Evolutionary conservation across 2,113 vertebrate species (phyloP), one percentile per base, ranked within the genome.

Genomic region (Cheirogaleus medius): DNA sequence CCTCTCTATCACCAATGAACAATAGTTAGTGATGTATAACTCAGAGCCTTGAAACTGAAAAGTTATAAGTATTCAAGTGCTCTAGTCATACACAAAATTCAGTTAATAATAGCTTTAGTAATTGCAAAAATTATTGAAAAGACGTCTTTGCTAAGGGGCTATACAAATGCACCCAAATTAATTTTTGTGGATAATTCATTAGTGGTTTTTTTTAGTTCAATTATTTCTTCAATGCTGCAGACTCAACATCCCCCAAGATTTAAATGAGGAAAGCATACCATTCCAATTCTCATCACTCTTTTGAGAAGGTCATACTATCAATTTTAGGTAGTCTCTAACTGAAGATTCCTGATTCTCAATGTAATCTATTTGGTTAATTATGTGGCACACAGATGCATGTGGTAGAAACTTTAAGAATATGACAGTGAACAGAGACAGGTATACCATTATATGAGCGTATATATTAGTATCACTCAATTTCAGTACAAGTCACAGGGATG

Each of bases 21-120:
- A 97, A 97, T 84, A 96, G 92, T 44, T 78, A 94, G 37, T 97
- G 92, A 98, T 98, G 96, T 97, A 95, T 86, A 98, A 97, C 47
- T 66, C 64, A 76, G 87, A 54, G 13, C 87, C 78, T 96, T 96
- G 90, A 92, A 93, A 71, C 23, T 77, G 37, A 98, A 95, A 95
- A 87, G 58, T 81, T 69, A 85, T 64, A 69, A 91, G 83, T 49
- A 97, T 89, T 95, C 92, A 78, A 86, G 60, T 90, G 1, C 0
- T 7, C 27, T 4, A 85, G 54, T 93, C 89, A 97, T 87, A 97
- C 71, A 87, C 92, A 94, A 95, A 95, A 96, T 52, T 54, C 81
- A 94, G 47, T n/a, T 52, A 58, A 74, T 95, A 98, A 98, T 85
- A 81, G 80, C 81, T 87, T 95, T 80, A 86, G 44, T 84, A 87